These are phyloP conservation scores for Todiramphus saurophagus DNA, from an alignment of 2,113 vertebrate species.

Conservation along the genomic window DNA sequence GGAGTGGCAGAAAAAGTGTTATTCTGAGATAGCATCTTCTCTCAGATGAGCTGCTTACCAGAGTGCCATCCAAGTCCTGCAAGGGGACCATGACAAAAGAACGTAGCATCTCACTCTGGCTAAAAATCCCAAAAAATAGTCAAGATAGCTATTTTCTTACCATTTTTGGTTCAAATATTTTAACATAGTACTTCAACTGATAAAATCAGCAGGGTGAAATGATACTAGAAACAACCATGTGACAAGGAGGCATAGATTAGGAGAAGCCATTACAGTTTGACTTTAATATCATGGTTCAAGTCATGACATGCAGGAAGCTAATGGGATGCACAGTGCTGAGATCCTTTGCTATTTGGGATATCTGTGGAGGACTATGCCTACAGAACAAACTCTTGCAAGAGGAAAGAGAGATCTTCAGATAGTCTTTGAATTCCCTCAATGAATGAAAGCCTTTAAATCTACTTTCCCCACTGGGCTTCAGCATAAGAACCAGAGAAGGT, in stretches of 20 bases:
- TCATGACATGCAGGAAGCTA: neutral
- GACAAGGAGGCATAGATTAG: neutral
- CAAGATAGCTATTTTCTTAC: neutral
- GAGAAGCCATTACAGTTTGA: neutral
- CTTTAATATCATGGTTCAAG: neutral
- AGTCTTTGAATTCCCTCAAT: neutral
- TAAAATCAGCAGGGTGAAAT: neutral
- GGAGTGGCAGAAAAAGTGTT: neutral
- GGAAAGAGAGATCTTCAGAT: neutral
- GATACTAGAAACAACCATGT: neutral
- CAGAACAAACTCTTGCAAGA: neutral
- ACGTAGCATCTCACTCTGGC: neutral
- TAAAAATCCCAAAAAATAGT: neutral
- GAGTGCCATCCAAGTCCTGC: neutral
- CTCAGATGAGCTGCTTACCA: neutral
- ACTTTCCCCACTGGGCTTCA: neutral
- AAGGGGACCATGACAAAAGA: neutral
- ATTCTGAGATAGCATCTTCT: neutral
- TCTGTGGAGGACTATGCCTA: neutral
- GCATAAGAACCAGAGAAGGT: neutral
- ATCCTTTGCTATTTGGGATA: neutral
- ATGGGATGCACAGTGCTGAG: neutral
- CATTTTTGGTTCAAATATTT: neutral
- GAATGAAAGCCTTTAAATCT: neutral
- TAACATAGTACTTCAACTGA: neutral